Percentiles rank a stretch among this genome's conserved stretches.
phyloP scores from a whole-genome alignment of 2,113 vertebrate species.

The Pholis gunnellus region DNA sequence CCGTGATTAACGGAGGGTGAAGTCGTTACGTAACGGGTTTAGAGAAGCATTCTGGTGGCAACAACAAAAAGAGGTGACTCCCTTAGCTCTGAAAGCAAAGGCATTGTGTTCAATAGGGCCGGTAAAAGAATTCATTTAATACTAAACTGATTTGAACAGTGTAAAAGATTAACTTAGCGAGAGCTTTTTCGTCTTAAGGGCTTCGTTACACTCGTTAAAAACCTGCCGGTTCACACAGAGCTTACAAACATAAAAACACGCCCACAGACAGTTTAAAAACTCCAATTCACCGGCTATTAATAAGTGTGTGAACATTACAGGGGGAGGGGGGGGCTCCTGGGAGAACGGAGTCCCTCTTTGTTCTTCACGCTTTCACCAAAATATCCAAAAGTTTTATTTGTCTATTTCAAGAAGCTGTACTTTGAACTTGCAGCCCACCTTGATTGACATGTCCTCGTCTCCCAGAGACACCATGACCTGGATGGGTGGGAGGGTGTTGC shows the following conservation, averaged over 20 bases:
- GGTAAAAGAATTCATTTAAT: not conserved
- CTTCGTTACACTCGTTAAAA: slow-evolving; percentile 19
- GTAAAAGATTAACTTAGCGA: not conserved
- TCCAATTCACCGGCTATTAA: slow-evolving; percentile 6
- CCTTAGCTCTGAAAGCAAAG: not conserved
- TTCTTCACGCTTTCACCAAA: not conserved
- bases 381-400: not conserved
- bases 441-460: slow-evolving; percentile 93
- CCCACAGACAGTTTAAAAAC: not conserved
- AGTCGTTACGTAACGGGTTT: slow-evolving; percentile 36
- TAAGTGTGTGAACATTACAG: not conserved
- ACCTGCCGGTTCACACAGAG: not conserved
- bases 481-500: slow-evolving; percentile 86
- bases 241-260: not conserved
- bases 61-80: not conserved
- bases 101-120: not conserved
- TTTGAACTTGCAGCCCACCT: slow-evolving; percentile 77
- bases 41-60: not conserved
- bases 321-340: not conserved
- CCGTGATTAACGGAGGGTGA: slow-evolving; percentile 22
- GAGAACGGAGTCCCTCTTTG: not conserved
- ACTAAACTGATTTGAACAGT: slow-evolving; percentile 1
- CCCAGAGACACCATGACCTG: slow-evolving; percentile 91
- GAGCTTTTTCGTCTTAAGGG: not conserved
- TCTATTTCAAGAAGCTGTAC: not conserved